Percentiles rank a stretch among this genome's conserved stretches.
These are phyloP conservation scores for Xerus rutilus DNA, from an alignment of 2,797 vertebrate species.

Conservation along the genomic window DNA sequence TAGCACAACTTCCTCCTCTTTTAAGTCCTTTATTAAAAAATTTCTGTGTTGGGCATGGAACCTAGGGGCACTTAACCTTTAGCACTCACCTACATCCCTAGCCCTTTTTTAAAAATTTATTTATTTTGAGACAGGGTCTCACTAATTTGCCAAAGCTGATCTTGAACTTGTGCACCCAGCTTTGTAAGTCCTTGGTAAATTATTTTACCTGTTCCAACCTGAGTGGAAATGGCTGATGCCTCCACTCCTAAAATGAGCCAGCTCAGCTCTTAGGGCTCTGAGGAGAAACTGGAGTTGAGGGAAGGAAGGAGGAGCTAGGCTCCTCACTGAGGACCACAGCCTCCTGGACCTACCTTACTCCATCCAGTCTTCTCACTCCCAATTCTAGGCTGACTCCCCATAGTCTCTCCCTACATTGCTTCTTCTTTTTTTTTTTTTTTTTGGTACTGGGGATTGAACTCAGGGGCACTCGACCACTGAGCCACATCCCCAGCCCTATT, in stretches of 20 bases:
- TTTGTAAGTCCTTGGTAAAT: background rate
- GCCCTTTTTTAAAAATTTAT: too few species aligned
- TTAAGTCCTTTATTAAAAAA: background rate
- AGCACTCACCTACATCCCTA: too few species aligned
- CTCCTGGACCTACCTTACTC: background rate
- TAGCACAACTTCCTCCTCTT: background rate
- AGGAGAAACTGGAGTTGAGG: background rate
- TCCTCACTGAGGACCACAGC: background rate
- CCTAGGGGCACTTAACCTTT: too few species aligned
- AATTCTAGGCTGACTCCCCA: background rate
- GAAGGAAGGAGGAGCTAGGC: background rate
- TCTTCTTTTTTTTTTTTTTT: too few species aligned
- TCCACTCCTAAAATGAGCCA: background rate
- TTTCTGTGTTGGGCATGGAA: too few species aligned
- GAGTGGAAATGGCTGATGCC: background rate
- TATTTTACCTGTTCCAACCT: background rate
- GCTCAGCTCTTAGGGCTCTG: background rate
- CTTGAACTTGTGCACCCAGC: too few species aligned
- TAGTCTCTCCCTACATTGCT: background rate
- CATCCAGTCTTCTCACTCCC: background rate
- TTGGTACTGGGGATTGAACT: too few species aligned
- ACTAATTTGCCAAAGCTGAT: too few species aligned
- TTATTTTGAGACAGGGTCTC: too few species aligned
- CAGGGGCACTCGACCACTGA: too few species aligned
- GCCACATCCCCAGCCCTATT: too few species aligned